Percentiles rank a stretch among this genome's conserved stretches.
phyloP scores from a whole-genome alignment of 2,888 invertebrate genomes.

The Petrophora chlorosata region DNA sequence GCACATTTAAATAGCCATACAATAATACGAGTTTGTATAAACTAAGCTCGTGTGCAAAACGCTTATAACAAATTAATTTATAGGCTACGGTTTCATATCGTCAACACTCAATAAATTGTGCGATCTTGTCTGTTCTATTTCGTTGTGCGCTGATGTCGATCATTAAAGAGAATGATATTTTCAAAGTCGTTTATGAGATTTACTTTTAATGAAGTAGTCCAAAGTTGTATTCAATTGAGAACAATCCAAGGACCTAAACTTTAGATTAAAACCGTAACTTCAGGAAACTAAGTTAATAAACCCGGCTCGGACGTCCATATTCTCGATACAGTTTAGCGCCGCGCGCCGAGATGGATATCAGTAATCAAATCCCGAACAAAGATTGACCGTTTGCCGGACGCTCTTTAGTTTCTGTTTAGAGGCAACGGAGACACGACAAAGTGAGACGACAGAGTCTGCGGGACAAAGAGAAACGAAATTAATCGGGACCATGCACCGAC shows the following conservation, averaged over 20 bases:
- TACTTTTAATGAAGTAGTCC: constrained; percentile 15
- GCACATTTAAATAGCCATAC: not conserved
- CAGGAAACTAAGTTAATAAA: constrained; percentile 26
- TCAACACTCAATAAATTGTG: not conserved
- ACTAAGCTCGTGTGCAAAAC: too few relatives aligned
- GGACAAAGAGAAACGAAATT: constrained; percentile 80
- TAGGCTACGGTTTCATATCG: too few relatives aligned
- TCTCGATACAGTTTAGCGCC: constrained; percentile 23
- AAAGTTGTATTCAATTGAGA: constrained; percentile 20
- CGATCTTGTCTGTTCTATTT: not conserved
- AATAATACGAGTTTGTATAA: not conserved
- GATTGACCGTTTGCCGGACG: constrained; percentile 63
- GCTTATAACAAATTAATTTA: too few relatives aligned
- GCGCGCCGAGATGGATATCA: constrained; percentile 49
- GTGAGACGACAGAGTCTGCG: constrained; percentile 32
- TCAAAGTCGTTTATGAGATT: too few relatives aligned
- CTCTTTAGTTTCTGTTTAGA: constrained; percentile 66
- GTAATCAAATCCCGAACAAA: constrained; percentile 73
- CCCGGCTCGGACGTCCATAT: constrained; percentile 23
- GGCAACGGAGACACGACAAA: constrained; percentile 41
- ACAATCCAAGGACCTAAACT: constrained; percentile 20
- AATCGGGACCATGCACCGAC: constrained; percentile 75
- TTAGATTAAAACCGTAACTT: constrained; percentile 27
- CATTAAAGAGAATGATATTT: not conserved
- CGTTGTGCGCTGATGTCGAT: not conserved